phyloP scores from a whole-genome alignment of 2,113 vertebrate genomes.

The Meriones unguiculatus region DNA sequence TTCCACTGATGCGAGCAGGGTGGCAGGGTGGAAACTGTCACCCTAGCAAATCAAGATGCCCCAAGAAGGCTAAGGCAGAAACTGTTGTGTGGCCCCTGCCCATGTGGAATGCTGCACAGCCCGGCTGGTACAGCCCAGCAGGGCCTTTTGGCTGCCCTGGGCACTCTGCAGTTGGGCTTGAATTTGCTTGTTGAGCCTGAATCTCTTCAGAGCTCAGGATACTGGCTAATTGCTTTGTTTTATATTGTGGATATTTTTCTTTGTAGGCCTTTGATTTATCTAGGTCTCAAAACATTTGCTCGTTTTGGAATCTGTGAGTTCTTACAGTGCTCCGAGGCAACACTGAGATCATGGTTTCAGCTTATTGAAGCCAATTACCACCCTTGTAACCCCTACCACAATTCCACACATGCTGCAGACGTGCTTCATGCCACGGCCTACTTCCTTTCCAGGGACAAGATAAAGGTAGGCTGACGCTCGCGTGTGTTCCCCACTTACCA shows the following conservation, averaged over 20 bases:
- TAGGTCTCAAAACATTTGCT: constrained; percentile 96
- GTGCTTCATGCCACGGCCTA: constrained; percentile 98
- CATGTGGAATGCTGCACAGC: neutral
- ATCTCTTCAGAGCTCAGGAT: neutral
- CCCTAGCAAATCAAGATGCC: neutral
- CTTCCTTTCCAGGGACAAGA: constrained; percentile 95
- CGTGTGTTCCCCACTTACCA: accelerated
- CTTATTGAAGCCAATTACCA: constrained; percentile 97
- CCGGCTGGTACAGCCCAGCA: neutral
- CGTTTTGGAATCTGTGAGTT: constrained; percentile 96
- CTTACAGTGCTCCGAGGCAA: constrained; percentile 95
- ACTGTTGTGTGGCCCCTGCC: too few species aligned
- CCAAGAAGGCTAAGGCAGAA: neutral
- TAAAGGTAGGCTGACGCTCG: constrained; percentile 91
- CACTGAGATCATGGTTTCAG: constrained; percentile 95
- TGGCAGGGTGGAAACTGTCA: neutral
- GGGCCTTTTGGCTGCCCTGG: accelerated
- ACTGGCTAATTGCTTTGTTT: neutral
- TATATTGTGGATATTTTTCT: constrained; percentile 53
- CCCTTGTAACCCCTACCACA: constrained; percentile 97
- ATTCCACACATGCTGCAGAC: constrained; percentile 96
- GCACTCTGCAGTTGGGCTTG: neutral
- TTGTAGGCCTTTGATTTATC: constrained; percentile 94
- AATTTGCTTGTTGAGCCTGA: neutral
- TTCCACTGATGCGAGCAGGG: neutral